Percentiles rank a stretch among this genome's conserved stretches.
These are phyloP conservation scores for Dioctria rufipes DNA, from an alignment of 2,888 invertebrate genomes.

Conservation along the genomic window DNA sequence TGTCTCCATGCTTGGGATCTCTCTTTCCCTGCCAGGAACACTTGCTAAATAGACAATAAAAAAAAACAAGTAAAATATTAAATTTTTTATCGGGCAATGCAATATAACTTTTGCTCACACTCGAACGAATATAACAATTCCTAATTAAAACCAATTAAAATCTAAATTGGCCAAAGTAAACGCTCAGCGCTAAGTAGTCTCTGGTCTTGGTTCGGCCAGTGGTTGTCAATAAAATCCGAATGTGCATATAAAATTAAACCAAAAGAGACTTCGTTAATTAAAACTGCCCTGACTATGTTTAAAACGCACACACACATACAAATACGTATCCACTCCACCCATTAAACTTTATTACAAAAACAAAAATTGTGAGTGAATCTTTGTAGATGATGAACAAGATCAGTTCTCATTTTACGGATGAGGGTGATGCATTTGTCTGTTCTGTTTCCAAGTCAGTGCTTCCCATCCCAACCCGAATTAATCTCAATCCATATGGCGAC, in stretches of 20 bases:
- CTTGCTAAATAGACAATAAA: not conserved
- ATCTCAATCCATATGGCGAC: not conserved
- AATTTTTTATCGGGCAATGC: not conserved
- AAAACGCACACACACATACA: not conserved
- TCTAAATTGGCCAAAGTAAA: not conserved
- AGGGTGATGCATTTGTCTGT: too few relatives aligned
- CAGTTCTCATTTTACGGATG: too few relatives aligned
- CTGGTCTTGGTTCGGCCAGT: not conserved
- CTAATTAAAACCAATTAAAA: constrained; percentile 47
- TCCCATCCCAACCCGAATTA: not conserved
- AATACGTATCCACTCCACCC: not conserved
- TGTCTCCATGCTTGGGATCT: too few relatives aligned
- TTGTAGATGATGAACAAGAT: too few relatives aligned
- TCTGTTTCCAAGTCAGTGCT: too few relatives aligned
- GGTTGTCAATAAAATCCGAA: not conserved
- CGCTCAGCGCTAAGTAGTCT: not conserved
- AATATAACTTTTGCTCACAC: constrained; percentile 19
- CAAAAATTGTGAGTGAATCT: not conserved
- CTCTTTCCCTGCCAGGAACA: too few relatives aligned
- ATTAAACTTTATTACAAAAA: not conserved
- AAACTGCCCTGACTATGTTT: not conserved
- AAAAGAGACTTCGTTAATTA: not conserved
- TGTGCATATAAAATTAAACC: not conserved
- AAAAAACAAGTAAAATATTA: not conserved
- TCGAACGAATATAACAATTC: constrained; percentile 17